phyloP scores from a whole-genome alignment of 2,797 vertebrate genomes.

The Cuculus canorus region DNA sequence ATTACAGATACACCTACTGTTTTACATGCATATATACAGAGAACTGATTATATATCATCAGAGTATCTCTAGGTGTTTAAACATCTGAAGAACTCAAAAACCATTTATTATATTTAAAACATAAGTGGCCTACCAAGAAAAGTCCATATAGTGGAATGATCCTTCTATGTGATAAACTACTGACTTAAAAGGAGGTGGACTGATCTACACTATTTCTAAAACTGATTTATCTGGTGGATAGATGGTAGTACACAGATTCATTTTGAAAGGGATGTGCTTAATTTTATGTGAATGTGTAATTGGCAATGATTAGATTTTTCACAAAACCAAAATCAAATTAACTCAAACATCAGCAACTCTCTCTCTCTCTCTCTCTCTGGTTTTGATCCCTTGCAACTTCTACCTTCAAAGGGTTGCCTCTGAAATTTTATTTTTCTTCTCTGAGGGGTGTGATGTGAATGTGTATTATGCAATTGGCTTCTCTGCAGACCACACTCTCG shows the following conservation, averaged over 20 bases:
- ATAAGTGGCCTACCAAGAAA: background rate
- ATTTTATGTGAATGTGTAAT: background rate
- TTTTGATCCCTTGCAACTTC: background rate
- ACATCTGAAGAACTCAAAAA: background rate
- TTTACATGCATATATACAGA: background rate
- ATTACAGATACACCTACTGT: background rate
- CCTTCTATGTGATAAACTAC: background rate
- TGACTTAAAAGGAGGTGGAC: background rate
- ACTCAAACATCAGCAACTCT: background rate
- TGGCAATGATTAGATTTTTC: background rate
- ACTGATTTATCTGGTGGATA: background rate
- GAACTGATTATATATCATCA: background rate
- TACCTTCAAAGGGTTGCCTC: background rate
- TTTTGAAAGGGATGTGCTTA: background rate
- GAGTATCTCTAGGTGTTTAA: background rate
- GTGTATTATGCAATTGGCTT: background rate
- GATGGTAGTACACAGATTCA: background rate
- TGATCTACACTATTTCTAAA: background rate
- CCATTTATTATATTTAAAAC: background rate
- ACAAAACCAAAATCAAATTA: background rate
- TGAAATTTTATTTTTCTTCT: background rate
- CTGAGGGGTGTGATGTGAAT: background rate
- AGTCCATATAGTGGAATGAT: background rate
- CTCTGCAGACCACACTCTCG: background rate
- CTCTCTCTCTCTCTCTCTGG: background rate